Evolutionary conservation across 2,888 invertebrate species (phyloP).

Genomic region (Leptinotarsa rubiginosa): DNA sequence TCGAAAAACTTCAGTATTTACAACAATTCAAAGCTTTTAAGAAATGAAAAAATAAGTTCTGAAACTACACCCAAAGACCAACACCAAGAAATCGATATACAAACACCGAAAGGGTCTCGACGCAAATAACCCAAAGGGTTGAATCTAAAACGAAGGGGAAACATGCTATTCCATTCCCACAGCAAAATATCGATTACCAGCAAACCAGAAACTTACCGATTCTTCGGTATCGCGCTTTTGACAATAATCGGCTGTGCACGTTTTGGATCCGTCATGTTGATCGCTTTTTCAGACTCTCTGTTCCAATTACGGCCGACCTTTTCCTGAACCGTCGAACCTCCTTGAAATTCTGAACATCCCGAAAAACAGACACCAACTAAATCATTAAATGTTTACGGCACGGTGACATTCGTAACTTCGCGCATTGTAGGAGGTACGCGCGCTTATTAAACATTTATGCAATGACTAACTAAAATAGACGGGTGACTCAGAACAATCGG

Average conservation of each 20-base stretch:
- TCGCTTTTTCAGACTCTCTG: neutral
- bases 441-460: neutral
- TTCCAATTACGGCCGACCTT: neutral
- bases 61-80: neutral
- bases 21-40: neutral
- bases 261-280: constrained; percentile 37
- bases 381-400: no score
- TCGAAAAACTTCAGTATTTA: neutral
- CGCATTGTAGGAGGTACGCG: neutral
- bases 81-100: neutral
- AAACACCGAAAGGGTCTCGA: neutral
- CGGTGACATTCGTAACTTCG: neutral
- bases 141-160: neutral
- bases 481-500: neutral
- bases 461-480: neutral
- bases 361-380: neutral
- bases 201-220: constrained; percentile 46
- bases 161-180: neutral
- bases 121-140: neutral
- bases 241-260: constrained; percentile 47
- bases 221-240: constrained; percentile 53
- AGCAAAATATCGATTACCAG: neutral
- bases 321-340: neutral
- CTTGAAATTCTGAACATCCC: neutral
- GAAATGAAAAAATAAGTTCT: neutral